Evolutionary conservation across 2,888 invertebrate species (phyloP).

Genomic region (Coelinius sp.): DNA sequence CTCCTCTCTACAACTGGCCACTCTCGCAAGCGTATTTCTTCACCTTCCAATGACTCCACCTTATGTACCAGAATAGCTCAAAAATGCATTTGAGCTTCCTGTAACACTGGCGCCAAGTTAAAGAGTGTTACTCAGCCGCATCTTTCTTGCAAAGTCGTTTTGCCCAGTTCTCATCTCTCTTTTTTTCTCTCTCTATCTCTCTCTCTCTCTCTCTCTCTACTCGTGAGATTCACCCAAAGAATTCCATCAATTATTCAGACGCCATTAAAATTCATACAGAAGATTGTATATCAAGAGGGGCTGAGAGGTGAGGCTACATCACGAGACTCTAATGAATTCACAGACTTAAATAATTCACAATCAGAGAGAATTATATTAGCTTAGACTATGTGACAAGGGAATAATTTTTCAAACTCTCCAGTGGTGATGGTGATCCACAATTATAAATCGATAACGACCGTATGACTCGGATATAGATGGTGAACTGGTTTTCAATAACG

Average conservation of each 20-base stretch:
- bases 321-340: conserved; percentile 33
- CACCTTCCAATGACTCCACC: conserved; percentile 24
- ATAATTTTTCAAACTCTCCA: conserved; percentile 1
- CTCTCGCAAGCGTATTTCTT: conserved; percentile 9
- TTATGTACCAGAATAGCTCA: conserved; percentile 23
- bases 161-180: conserved; percentile 28
- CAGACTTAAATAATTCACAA: conserved; percentile 34
- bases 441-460: conserved; percentile 42
- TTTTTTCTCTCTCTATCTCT: conserved; percentile 26
- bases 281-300: conserved; percentile 25
- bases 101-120: conserved; percentile 31
- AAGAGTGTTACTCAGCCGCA: conserved; percentile 15
- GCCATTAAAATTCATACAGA: conserved; percentile 31
- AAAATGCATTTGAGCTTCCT: conserved; percentile 30
- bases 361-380: conserved; percentile 27
- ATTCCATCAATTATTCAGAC: conserved; percentile 31
- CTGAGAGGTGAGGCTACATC: not conserved
- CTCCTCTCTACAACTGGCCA: not conserved
- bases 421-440: conserved; percentile 38
- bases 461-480: conserved; percentile 45
- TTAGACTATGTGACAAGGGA: conserved; percentile 18
- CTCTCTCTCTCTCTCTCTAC: conserved; percentile 22
- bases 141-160: not conserved
- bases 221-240: conserved; percentile 29
- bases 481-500: conserved; percentile 56